phyloP scores from a whole-genome alignment of 2,797 vertebrate genomes.

The Capromys pilorides region DNA sequence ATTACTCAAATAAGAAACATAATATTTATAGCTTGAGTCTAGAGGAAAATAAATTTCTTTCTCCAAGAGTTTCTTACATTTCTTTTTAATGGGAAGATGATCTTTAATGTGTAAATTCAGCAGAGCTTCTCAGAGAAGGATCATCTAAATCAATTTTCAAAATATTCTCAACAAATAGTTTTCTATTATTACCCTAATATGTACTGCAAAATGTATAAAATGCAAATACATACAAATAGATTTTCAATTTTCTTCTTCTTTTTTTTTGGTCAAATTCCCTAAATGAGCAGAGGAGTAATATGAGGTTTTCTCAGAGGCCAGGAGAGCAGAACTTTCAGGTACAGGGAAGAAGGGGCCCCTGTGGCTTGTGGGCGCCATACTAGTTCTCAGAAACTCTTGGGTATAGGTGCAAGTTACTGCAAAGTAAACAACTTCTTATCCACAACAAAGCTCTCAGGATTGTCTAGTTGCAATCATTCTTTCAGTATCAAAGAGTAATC shows the following conservation, averaged over 20 bases:
- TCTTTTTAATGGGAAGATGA: neutral
- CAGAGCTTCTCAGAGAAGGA: conserved; percentile 41
- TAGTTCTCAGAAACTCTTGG: neutral
- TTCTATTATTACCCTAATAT: neutral
- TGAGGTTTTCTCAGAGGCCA: neutral
- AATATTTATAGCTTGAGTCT: conserved; percentile 21
- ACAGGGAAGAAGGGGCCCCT: neutral
- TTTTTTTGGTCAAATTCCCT: neutral
- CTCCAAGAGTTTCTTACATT: conserved; percentile 29
- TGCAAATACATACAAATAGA: neutral
- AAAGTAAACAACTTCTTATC: neutral
- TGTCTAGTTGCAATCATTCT: neutral
- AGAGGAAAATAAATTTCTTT: neutral
- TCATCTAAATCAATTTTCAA: conserved; percentile 36
- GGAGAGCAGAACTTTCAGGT: neutral
- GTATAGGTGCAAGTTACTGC: neutral
- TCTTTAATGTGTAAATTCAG: neutral
- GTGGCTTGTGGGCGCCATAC: neutral
- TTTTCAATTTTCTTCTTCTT: conserved; percentile 30
- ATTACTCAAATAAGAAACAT: conserved; percentile 24
- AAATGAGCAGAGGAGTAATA: conserved; percentile 1
- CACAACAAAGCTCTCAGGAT: neutral
- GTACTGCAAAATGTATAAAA: neutral
- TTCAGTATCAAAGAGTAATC: neutral
- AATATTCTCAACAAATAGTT: neutral